Conservation (phyloP, 2,888 invertebrate species). For the Dryobotodes eremita region DNA sequence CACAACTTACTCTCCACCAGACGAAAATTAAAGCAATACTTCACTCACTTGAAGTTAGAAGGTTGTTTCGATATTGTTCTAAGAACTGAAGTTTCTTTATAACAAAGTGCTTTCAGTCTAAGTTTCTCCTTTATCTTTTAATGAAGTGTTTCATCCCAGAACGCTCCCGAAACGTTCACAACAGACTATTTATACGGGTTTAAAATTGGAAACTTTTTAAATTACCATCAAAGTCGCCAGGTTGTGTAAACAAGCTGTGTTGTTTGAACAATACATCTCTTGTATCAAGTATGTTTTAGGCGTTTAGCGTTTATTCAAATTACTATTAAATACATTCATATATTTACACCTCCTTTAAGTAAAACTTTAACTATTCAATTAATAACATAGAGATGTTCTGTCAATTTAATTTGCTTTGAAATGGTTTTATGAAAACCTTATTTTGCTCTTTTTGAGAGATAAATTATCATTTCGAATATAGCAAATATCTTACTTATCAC, state of each 20-base stretch:
- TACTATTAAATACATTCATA: constrained; percentile 25
- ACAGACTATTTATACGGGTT: constrained; percentile 61
- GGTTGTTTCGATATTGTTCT: constrained; percentile 65
- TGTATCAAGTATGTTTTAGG: constrained; percentile 32
- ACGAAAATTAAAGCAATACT: constrained; percentile 64
- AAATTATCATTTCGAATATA: not conserved
- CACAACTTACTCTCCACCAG: constrained; percentile 55
- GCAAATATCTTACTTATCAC: not conserved
- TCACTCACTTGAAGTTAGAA: constrained; percentile 59
- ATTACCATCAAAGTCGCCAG: constrained; percentile 59
- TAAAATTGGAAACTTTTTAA: constrained; percentile 63
- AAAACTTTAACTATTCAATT: constrained; percentile 32
- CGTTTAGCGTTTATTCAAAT: constrained; percentile 35
- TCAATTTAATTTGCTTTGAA: constrained; percentile 20
- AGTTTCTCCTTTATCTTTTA: constrained; percentile 76
- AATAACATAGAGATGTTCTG: constrained; percentile 1
- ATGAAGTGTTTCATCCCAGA: constrained; percentile 72
- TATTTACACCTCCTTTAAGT: constrained; percentile 34
- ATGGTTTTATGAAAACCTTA: constrained; percentile 2
- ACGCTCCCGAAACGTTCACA: constrained; percentile 56
- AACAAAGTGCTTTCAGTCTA: constrained; percentile 64
- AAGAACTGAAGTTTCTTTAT: constrained; percentile 65
- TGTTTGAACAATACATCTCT: constrained; percentile 37
- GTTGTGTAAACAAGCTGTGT: constrained; percentile 51
- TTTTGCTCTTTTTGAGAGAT: not conserved